Percentiles rank a stretch among this genome's conserved stretches.
These are phyloP conservation scores for Panopea generosa DNA, from an alignment of 2,888 invertebrate species.

Conservation along the genomic window DNA sequence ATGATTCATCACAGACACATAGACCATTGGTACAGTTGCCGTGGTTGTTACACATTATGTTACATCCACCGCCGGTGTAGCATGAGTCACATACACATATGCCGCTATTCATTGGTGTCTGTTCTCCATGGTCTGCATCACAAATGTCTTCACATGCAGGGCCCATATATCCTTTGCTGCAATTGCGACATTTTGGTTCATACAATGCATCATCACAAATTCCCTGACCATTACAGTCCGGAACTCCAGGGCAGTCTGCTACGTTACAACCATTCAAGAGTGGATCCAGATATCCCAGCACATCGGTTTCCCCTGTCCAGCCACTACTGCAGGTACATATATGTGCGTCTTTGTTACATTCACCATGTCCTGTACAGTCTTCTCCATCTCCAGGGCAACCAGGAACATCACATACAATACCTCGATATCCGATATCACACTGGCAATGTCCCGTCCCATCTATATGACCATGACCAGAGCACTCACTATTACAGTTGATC, in stretches of 20 bases:
- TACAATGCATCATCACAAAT: constrained; percentile 60
- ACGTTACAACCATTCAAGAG: constrained; percentile 65
- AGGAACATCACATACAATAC: constrained; percentile 71
- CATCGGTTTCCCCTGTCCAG: constrained; percentile 67
- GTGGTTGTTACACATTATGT: constrained; percentile 63
- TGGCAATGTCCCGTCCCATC: constrained; percentile 62
- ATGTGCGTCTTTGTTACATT: constrained; percentile 70
- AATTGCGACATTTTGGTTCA: constrained; percentile 69
- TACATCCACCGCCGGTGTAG: constrained; percentile 69
- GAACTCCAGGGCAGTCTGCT: constrained; percentile 75
- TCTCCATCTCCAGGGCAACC: constrained; percentile 72
- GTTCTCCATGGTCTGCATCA: constrained; percentile 64
- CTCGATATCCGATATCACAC: constrained; percentile 75
- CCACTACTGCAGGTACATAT: constrained; percentile 72
- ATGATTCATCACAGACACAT: constrained; percentile 69
- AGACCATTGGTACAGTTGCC: constrained; percentile 51
- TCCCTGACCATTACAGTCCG: constrained; percentile 73
- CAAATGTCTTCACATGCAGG: constrained; percentile 70
- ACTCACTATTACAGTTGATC: constrained; percentile 72
- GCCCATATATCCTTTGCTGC: constrained; percentile 71
- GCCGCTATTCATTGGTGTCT: constrained; percentile 68
- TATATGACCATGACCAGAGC: constrained; percentile 71
- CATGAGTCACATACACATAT: constrained; percentile 68
- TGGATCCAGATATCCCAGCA: constrained; percentile 25
- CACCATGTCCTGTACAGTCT: constrained; percentile 74